A percentile compares a stretch with the other conserved stretches of the same genome.
These are phyloP conservation scores for Perca fluviatilis DNA, from an alignment of 2,113 vertebrate species.

Conservation along the genomic window DNA sequence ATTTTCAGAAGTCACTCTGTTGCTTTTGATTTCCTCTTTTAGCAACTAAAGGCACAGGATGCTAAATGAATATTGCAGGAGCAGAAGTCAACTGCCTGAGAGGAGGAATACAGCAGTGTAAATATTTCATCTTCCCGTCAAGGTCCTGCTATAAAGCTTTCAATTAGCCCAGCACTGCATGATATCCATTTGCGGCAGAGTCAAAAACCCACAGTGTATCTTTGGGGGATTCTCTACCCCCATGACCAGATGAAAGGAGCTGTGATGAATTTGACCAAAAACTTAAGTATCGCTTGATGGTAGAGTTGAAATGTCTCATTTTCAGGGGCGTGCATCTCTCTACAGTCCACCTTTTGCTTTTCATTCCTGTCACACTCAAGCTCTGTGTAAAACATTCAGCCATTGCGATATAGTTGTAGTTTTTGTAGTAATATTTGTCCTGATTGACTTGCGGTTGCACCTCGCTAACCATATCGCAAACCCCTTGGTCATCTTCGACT, in stretches of 20 bases:
- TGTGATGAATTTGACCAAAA: constrained; percentile 35
- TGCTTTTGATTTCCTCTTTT: constrained; percentile 63
- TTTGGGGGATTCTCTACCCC: not conserved
- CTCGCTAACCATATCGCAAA: not conserved
- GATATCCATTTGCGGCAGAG: constrained; percentile 23
- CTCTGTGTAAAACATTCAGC: constrained; percentile 1
- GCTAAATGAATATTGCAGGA: constrained; percentile 71
- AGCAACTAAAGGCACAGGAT: constrained; percentile 53
- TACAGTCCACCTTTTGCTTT: constrained; percentile 1
- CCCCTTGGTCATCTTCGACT: constrained; percentile 17
- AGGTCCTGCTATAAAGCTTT: constrained; percentile 66
- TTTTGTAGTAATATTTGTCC: not conserved
- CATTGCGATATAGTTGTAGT: not conserved
- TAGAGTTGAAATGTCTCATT: constrained; percentile 45
- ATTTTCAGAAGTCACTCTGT: constrained; percentile 48
- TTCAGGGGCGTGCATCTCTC: constrained; percentile 3
- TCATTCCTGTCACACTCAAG: constrained; percentile 6
- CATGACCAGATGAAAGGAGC: constrained; percentile 43
- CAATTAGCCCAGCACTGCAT: constrained; percentile 53
- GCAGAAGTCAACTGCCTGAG: constrained; percentile 67
- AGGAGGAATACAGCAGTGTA: constrained; percentile 62
- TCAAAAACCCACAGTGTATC: constrained; percentile 33
- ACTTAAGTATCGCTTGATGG: constrained; percentile 28
- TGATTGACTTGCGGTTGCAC: constrained; percentile 16
- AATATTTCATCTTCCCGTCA: constrained; percentile 78